These are phyloP conservation scores for Andrena chrysosceles DNA, from an alignment of 2,888 invertebrate species.

Conservation along the genomic window DNA sequence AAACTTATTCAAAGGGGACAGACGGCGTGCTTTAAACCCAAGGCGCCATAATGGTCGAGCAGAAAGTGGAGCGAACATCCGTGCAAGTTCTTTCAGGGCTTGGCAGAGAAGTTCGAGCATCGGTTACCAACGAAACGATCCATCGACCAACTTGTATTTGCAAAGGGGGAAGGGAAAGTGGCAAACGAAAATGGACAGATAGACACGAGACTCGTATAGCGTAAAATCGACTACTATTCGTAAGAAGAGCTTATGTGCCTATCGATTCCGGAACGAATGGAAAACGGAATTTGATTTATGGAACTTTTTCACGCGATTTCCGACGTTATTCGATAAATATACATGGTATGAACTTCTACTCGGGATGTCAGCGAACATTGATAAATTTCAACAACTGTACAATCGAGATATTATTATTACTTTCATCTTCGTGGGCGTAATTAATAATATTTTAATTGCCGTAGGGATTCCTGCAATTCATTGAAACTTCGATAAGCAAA, in stretches of 20 bases:
- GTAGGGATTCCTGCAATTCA: background rate
- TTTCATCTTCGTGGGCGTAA: background rate
- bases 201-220: background rate
- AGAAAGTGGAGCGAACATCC: conserved; percentile 32
- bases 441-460: background rate
- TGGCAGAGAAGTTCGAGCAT: background rate
- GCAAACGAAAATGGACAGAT: background rate
- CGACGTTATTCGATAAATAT: no score
- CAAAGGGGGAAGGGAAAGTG: background rate
- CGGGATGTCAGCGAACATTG: background rate
- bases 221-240: background rate
- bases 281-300: background rate
- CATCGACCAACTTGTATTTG: conserved; percentile 10
- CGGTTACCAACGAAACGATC: conserved; percentile 17
- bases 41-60: conserved; percentile 13
- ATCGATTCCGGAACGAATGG: background rate
- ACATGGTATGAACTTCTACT: background rate
- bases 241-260: no score
- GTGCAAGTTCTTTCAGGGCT: background rate
- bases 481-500: background rate
- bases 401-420: background rate
- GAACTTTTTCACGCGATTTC: background rate
- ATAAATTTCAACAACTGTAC: background rate
- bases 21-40: background rate
- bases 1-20: background rate